Evolutionary conservation across 2,797 vertebrate genomes (phyloP), one percentile per base, ranked within the genome.

Genomic region (Tolypeutes matacus): DNA sequence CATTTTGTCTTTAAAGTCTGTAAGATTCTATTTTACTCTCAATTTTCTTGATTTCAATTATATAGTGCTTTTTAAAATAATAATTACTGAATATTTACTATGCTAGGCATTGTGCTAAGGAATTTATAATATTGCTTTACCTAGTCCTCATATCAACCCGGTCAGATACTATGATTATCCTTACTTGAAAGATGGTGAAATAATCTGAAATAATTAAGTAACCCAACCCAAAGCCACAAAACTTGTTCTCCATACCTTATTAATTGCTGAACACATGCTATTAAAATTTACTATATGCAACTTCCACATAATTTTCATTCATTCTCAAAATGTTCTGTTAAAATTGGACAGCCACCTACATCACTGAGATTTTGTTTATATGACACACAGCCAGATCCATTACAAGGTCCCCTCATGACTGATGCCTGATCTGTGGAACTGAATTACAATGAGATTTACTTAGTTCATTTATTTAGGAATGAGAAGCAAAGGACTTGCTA

Each of bases 321-420:
- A 77, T 89, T 83, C 34, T 86, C 46, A 78, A 88, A 34, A 17
- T 65, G 70, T 84, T 75, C 25, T 88, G 7, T 93, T 96, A 95
- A 70, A 80, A 46, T 58, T 78, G 2, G 7, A 60, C 9, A 92
- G 75, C 49, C 51, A 51, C 77, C 21, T 11, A n/a, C 8, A 70
- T 70, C 27, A 62, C 13, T 1, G 0, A 60, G 27, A 20, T 46
- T 94, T 82, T 85, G 3, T 87, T 93, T 92, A 58, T 5, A 58
- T 3, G 11, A 87, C 39, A 51, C 29, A 46, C 5, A 84, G 18
- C 25, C 56, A 86, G 39, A 69, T 58, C 20, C 31, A 69, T 6
- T 27, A 13, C 18, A 65, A 80, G 34, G 1, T 18, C 25, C 78
- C 27, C 9, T 83, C 72, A n/a, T 11, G 14, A 20, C 6, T 3